Evolutionary conservation across 2,888 invertebrate genomes (phyloP), one percentile per base, ranked within the genome.

Genomic region (Hypolimnas misippus): DNA sequence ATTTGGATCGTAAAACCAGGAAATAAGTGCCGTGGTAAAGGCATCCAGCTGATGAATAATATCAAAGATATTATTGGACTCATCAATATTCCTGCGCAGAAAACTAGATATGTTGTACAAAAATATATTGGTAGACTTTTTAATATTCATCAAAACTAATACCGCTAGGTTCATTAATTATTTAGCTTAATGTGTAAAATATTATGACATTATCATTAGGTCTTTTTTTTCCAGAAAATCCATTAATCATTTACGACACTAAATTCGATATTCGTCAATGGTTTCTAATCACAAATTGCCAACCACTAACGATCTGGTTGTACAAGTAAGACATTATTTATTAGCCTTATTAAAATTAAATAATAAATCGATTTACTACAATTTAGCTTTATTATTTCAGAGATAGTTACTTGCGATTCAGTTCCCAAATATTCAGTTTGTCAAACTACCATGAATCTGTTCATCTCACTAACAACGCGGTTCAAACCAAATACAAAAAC

Each of bases 1-100:
- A 95, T 98, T 70, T 98, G 98, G 98, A 98, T 98, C 68, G 94
- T 98, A 63, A 98, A 98, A 82, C 98, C 98, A 0, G 98, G 98
- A 0, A 98, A 97, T 74, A 97, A 97, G 81, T 98, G 98, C 72
- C 94, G 98, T 8, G 98, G 98, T 0, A 93, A 97, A 76, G 98
- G 98, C 54, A 98, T 98, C 68, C 95, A 95, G 51, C 93, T 98
- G 53, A 95, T 97, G 93, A 96, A 97, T 82, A 95, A 95, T 75
- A 93, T 98, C 29, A 96, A 97, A 73, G 97, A 97, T 74, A 97
- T 98, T 59, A 84, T 97, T 69, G 94, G 94, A 25, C 93, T 95
- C 57, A 92, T 96, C n/a, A 95, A 95, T 78, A 93, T 94, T 70
- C 93, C 94, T 17, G 93, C 93, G 25, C 91, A 94, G 71, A 96